These are phyloP conservation scores for Peromyscus aztecus DNA, from an alignment of 2,797 vertebrate genomes.

Conservation along the genomic window DNA sequence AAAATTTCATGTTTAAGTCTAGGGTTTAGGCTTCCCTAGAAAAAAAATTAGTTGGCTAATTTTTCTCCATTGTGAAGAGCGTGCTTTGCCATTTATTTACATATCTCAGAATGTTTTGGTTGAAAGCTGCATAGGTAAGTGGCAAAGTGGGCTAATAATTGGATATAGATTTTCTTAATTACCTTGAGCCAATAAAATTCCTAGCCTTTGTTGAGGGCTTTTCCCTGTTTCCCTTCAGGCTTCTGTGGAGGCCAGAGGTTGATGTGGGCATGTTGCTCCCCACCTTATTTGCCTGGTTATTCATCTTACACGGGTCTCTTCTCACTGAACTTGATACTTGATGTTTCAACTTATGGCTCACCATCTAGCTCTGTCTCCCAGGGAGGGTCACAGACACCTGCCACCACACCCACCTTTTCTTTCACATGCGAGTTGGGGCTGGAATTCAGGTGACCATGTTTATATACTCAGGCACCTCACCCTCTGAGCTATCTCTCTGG, in stretches of 20 bases:
- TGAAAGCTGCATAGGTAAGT: not conserved
- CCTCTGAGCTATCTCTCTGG: not conserved
- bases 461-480: not conserved
- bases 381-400: not conserved
- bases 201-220: not conserved
- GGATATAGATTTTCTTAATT: not conserved
- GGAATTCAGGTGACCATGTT: not conserved
- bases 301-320: not conserved
- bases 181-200: not conserved
- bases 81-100: not conserved
- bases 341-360: not conserved
- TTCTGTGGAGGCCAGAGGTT: not conserved
- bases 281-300: not conserved
- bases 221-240: not conserved
- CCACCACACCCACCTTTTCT: not conserved
- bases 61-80: not conserved
- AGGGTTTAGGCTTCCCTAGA: not conserved
- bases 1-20: not conserved
- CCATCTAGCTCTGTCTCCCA: not conserved
- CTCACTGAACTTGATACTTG: not conserved
- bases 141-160: not conserved
- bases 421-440: not conserved
- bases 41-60: not conserved
- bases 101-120: not conserved
- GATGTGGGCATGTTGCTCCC: not conserved